Evolutionary conservation across 2,797 vertebrate species (phyloP), one percentile per base, ranked within the genome.

Genomic region (Tokudaia tokunoshimensis): DNA sequence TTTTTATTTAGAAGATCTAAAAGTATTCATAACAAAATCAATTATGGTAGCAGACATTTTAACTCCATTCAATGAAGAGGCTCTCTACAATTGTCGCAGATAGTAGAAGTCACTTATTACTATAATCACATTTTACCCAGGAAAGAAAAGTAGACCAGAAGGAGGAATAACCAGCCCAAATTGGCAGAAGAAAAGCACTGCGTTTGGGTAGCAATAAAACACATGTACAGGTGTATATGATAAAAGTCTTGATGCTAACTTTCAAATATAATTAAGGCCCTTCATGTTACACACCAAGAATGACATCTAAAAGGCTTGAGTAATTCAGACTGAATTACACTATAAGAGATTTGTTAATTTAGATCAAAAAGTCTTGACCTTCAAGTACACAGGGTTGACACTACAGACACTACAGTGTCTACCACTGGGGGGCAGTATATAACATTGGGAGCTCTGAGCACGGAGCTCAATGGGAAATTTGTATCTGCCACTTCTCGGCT

Each of bases 301-400:
- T 82, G 76, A 95, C 31, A 17, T 79, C 86, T 93, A 88, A 95
- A 92, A 44, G 44, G 34, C 61, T 88, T 89, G 57, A 44, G n/a
- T 81, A 82, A 93, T 91, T 92, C 55, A 44, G 86, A 95, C 50
- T 94, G 92, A 93, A 88, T 94, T 89, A 92, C 19, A 72, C 65
- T 72, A 94, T 37, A 91, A 89, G 41, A 72, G 70, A 94, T 72
- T 89, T 94, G 85, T 14, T 92, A 84, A 95, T 65, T 61, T 26
- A n/a, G n/a, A 63, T 87, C 76, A 76, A 8, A 92, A 95, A 95
- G 55, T 74, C 44, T 61, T 63, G 44, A 57, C 24, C 37, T 61
- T n/a, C 24, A 89, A 74, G 47, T 22, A 75, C 17, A 67, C 2
- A 61, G 6, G 24, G 4, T 2, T 1, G 31, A 12, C 15, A 63